Conservation (phyloP, 2,888 invertebrate species). For the Philaethria dido region DNA sequence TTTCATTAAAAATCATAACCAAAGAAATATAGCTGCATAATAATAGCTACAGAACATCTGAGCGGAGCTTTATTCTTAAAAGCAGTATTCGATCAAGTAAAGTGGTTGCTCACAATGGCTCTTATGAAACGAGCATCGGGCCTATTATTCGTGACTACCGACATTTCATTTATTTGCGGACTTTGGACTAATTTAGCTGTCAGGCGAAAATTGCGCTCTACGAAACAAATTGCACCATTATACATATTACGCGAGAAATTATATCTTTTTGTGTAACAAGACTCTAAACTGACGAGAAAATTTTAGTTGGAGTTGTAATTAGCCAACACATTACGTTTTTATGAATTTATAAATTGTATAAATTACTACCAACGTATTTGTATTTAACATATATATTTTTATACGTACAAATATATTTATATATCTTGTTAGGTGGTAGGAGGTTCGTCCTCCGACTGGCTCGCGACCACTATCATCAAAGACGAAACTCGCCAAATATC, state of each 20-base stretch:
- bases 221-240: constrained; percentile 59
- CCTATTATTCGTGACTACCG: constrained; percentile 47
- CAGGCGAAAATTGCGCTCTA: constrained; percentile 52
- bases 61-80: constrained; percentile 37
- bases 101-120: constrained; percentile 41
- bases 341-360: background rate
- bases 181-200: constrained; percentile 64
- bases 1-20: constrained; percentile 14
- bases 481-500: too few species aligned
- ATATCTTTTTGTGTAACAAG: constrained; percentile 22
- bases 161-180: constrained; percentile 61
- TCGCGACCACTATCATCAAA: too few species aligned
- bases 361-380: too few species aligned
- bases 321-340: background rate
- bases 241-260: constrained; percentile 38
- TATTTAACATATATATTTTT: too few species aligned
- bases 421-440: too few species aligned
- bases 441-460: too few species aligned
- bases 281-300: background rate
- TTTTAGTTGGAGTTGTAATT: background rate
- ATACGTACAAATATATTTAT: too few species aligned
- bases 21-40: constrained; percentile 17
- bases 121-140: constrained; percentile 43
- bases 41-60: constrained; percentile 21
- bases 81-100: constrained; percentile 43